Evolutionary conservation across 2,797 vertebrate genomes (phyloP).

Genomic region (Florisuga fusca): DNA sequence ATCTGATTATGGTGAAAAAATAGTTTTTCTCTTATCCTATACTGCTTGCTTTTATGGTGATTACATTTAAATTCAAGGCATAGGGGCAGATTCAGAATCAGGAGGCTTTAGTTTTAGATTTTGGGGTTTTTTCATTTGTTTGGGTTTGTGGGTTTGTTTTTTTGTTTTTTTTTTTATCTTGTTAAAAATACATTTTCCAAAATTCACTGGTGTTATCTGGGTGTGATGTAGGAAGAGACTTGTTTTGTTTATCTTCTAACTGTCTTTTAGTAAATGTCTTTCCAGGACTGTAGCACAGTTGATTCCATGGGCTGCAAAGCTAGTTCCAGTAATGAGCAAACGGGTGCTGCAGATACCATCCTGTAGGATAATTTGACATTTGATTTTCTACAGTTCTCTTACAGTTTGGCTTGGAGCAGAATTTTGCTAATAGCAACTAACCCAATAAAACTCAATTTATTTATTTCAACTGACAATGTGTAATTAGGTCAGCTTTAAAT

Average conservation of each 20-base stretch:
- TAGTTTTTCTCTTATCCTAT: neutral
- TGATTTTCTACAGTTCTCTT: neutral
- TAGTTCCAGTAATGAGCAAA: accelerated
- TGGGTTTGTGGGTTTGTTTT: neutral
- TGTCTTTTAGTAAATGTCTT: neutral
- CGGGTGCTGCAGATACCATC: neutral
- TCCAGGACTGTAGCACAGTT: neutral
- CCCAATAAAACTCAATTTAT: neutral
- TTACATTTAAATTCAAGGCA: neutral
- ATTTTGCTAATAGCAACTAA: neutral
- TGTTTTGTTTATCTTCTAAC: neutral
- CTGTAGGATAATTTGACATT: neutral
- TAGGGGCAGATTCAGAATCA: neutral
- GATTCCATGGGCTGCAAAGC: neutral
- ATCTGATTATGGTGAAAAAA: neutral
- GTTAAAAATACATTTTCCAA: neutral
- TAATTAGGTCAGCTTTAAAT: neutral
- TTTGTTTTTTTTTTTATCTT: neutral
- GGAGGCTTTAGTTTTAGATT: accelerated
- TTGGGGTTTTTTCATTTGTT: neutral
- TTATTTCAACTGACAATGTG: neutral
- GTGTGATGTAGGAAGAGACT: neutral
- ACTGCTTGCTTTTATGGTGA: neutral
- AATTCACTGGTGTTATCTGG: neutral
- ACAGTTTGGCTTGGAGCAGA: neutral